Base-by-base conservation (phyloP, 2,113 vertebrate species). In the Tyrannus savana region DNA sequence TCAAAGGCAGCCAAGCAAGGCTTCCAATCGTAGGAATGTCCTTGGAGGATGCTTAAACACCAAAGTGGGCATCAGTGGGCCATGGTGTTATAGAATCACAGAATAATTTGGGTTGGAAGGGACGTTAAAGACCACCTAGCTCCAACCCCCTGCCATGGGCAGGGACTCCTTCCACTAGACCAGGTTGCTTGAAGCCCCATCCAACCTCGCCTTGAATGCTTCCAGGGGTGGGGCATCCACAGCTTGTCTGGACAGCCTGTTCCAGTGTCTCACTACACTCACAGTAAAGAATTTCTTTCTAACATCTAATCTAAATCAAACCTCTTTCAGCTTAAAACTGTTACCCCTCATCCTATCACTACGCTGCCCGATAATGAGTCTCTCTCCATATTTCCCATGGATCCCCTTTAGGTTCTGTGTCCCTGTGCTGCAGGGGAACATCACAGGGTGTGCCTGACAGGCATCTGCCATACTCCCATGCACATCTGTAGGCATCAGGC, bases 381-480 rank as follows among this genome's bases (percentile, higher is more conserved):
- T 16, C 35, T 80, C 17, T 28, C 13, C 44, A 25, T 49, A 15
- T 28, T n/a, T 37, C 19, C 76, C 44, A 18, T 19, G 35, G 62
- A 23, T 6, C 24, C 18, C 12, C 11, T 67, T 33, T 25, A 42
- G 59, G 56, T 10, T 0, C 12, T 9, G 25, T 50, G 59, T 72
- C 52, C 55, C 39, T 42, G 35, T 59, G 64, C 41, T 56, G 68
- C 37, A 58, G n/a, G 7, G 24, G 3, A 7, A 16, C 44, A 59
- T n/a, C 30, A 5, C 18, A 44, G 13, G 2, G 9, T 18, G 4
- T 68, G 39, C 19, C 33, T 4, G 6, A 16, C 0, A 4, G 41
- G 41, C 44, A 44, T 46, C 46, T 71, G 37, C 33, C 67, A 16
- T 7, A 5, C 22, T 67, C 15, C 42, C 50, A 6, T 6, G 28